These are phyloP conservation scores for Notiomystis cincta DNA, from an alignment of 2,113 vertebrate species.

Conservation along the genomic window DNA sequence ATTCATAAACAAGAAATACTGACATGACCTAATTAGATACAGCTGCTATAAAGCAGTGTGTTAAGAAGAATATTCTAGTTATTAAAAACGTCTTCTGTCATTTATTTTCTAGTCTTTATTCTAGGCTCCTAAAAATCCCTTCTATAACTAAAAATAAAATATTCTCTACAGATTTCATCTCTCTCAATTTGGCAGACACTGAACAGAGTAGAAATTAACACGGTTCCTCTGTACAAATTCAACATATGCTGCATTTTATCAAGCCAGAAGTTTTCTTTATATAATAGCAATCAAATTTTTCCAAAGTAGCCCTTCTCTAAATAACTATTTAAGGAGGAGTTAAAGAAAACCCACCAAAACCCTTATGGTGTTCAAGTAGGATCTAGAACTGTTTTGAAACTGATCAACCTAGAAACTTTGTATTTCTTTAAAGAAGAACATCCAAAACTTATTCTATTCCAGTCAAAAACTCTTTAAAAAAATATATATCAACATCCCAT, in stretches of 20 bases:
- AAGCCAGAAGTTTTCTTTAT: conserved; percentile 17
- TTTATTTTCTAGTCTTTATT: background rate
- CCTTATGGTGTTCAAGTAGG: background rate
- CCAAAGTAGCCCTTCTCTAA: background rate
- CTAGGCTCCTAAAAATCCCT: background rate
- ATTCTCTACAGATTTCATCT: background rate
- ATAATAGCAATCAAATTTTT: background rate
- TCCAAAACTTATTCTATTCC: background rate
- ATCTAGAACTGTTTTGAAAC: background rate
- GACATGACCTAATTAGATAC: background rate
- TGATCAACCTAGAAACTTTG: background rate
- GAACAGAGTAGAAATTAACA: background rate
- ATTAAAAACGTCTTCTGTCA: background rate
- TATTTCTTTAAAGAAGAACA: background rate
- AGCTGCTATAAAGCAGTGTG: background rate
- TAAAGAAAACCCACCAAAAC: background rate
- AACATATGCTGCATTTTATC: background rate
- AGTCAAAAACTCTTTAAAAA: background rate
- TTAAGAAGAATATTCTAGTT: background rate
- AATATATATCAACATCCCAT: background rate
- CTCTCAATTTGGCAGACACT: conserved; percentile 8
- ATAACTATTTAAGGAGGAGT: background rate
- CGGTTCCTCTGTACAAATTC: background rate
- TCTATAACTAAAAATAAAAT: background rate
- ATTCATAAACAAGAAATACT: background rate